Conservation (phyloP, 2,888 invertebrate genomes). For the Caenorhabditis virilis region DNA sequence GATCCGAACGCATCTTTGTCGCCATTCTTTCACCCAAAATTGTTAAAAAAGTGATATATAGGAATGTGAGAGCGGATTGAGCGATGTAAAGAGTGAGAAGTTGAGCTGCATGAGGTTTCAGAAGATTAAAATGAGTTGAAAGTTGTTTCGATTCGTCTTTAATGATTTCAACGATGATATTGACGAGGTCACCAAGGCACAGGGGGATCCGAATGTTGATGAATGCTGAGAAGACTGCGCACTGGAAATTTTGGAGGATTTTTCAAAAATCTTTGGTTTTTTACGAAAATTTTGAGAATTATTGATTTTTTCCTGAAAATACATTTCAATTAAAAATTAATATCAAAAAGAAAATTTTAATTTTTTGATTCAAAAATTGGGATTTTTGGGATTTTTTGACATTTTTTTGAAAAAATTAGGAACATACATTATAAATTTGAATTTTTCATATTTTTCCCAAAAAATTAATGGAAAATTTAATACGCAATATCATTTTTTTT, state of each 20-base stretch:
- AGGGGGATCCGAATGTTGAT: slow-evolving; percentile 64
- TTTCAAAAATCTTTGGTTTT: too few species aligned
- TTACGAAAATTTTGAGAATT: too few species aligned
- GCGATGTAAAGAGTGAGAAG: slow-evolving; percentile 43
- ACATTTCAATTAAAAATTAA: too few species aligned
- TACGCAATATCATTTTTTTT: too few species aligned
- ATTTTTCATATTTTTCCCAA: too few species aligned
- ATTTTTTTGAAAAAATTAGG: too few species aligned
- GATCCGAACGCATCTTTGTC: slow-evolving; percentile 76
- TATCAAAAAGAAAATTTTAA: too few species aligned
- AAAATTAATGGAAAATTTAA: too few species aligned
- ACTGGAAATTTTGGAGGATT: slow-evolving; percentile 45
- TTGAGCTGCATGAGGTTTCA: slow-evolving; percentile 49
- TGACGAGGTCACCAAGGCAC: slow-evolving; percentile 61
- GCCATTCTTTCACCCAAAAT: slow-evolving; percentile 88
- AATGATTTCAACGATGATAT: slow-evolving; percentile 58
- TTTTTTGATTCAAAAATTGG: too few species aligned
- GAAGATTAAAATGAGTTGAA: slow-evolving; percentile 32
- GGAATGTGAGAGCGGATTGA: slow-evolving; percentile 84
- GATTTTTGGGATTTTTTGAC: too few species aligned
- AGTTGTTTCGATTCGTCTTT: slow-evolving; percentile 44
- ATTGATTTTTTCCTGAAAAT: too few species aligned
- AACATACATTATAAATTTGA: too few species aligned
- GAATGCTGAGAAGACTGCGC: slow-evolving; percentile 59
- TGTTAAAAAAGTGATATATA: slow-evolving; percentile 85